These are phyloP conservation scores for Lasioglossum zephyrum DNA, from an alignment of 2,888 invertebrate species.

Conservation along the genomic window DNA sequence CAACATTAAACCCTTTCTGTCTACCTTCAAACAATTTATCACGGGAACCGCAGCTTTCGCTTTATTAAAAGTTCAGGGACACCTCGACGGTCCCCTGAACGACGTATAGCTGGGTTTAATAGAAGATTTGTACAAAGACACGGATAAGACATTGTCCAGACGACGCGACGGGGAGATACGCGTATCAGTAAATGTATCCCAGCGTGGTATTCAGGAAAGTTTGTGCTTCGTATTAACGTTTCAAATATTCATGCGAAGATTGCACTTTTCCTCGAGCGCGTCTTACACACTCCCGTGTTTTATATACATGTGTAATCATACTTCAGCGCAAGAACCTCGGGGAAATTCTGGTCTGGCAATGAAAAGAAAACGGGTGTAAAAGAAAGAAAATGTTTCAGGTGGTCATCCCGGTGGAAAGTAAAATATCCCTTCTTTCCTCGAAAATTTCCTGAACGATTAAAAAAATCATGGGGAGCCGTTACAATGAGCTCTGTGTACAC, in stretches of 20 bases:
- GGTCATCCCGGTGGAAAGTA: neutral
- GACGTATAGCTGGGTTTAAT: neutral
- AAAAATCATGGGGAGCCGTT: neutral
- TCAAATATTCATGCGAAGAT: conserved; percentile 9
- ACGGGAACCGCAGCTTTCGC: neutral
- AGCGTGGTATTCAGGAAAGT: neutral
- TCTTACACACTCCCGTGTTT: neutral
- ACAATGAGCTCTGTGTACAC: conserved; percentile 1
- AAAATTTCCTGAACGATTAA: conserved; percentile 2
- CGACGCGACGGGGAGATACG: neutral
- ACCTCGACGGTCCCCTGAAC: neutral
- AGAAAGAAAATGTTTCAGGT: neutral
- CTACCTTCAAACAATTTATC: neutral
- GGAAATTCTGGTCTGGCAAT: neutral
- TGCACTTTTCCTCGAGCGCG: neutral
- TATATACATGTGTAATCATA: neutral
- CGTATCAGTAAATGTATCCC: neutral
- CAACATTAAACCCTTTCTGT: neutral
- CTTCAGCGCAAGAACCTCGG: neutral
- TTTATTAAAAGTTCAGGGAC: neutral
- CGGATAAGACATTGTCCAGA: neutral
- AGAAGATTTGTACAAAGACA: neutral
- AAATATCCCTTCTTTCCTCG: neutral
- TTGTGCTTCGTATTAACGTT: neutral
- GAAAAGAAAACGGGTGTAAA: neutral